These are phyloP conservation scores for Apodemus agrarius DNA, from an alignment of 2,797 vertebrate species.

Conservation along the genomic window DNA sequence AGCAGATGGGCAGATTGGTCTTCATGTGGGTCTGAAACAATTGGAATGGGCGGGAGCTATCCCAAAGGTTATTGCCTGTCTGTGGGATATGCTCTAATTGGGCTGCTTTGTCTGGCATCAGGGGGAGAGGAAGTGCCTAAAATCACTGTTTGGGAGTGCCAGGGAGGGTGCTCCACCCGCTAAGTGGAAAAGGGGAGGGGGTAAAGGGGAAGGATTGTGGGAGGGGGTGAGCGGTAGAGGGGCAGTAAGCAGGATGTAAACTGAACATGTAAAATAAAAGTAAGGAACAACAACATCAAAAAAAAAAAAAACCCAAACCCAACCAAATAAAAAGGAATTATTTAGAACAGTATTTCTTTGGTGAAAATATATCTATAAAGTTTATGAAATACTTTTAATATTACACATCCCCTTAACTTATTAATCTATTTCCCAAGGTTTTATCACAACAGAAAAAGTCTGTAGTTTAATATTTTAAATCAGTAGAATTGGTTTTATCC, in stretches of 20 bases:
- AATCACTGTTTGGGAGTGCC: not conserved
- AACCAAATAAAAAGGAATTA: not conserved
- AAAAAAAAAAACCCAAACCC: not conserved
- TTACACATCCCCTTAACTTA: not conserved
- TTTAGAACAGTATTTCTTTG: not conserved
- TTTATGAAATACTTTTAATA: not conserved
- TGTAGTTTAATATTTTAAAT: not conserved
- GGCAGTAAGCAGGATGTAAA: not conserved
- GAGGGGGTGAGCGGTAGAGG: not conserved
- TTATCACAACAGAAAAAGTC: not conserved
- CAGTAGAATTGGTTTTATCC: not conserved
- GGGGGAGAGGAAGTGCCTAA: not conserved
- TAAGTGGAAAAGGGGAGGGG: rapidly evolving
- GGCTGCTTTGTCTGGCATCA: not conserved
- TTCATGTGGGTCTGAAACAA: not conserved
- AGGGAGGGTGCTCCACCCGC: not conserved
- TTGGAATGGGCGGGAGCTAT: not conserved
- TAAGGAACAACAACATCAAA: not conserved
- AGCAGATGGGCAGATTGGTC: not conserved
- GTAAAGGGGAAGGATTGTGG: not conserved
- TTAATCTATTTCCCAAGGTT: not conserved
- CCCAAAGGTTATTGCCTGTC: not conserved
- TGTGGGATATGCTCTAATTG: not conserved
- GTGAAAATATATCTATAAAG: not conserved
- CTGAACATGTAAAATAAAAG: not conserved